phyloP scores from a whole-genome alignment of 2,888 invertebrate species.

The Ommatoiulus sabulosus region DNA sequence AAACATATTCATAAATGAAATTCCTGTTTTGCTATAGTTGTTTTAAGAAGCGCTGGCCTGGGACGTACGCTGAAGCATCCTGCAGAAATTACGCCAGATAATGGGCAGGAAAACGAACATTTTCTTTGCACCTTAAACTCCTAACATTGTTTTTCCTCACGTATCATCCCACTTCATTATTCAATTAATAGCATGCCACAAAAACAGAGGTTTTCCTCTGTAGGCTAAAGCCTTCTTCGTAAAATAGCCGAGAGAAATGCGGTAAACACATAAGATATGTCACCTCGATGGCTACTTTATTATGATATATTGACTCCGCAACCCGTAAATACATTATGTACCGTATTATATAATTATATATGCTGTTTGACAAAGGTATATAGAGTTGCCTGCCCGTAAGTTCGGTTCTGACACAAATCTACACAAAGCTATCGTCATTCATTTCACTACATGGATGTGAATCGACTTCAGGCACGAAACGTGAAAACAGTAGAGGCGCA shows the following conservation, averaged over 20 bases:
- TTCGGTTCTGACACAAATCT: background rate
- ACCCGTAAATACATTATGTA: background rate
- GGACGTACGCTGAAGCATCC: background rate
- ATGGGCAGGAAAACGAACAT: background rate
- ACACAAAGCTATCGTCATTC: background rate
- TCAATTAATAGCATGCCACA: background rate
- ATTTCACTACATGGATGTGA: background rate
- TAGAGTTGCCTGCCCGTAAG: background rate
- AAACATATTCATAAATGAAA: background rate
- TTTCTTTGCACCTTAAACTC: background rate
- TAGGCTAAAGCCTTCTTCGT: background rate
- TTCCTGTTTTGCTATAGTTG: background rate
- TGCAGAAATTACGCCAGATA: background rate
- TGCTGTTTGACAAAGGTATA: background rate
- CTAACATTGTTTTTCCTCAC: background rate
- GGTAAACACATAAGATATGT: constrained; percentile 6
- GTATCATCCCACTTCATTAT: background rate
- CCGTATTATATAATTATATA: background rate
- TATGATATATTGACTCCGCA: background rate
- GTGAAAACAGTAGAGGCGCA: background rate
- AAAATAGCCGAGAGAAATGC: background rate
- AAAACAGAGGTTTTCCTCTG: background rate
- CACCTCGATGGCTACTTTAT: background rate
- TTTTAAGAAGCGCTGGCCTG: background rate
- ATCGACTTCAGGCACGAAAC: background rate